phyloP scores from a whole-genome alignment of 2,113 vertebrate species.

The Dipodomys spectabilis region DNA sequence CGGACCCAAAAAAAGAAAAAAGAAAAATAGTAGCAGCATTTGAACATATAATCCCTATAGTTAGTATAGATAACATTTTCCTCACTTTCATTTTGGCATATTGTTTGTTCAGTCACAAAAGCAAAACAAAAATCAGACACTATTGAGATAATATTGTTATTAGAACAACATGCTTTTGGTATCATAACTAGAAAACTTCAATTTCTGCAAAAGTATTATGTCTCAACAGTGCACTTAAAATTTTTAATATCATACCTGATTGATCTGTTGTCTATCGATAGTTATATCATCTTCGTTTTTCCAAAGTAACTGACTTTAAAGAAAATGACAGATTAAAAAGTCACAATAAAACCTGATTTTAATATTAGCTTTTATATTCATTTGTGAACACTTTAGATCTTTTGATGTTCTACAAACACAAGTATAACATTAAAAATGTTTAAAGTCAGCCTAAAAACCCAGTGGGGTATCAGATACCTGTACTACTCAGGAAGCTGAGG shows the following conservation, averaged over 20 bases:
- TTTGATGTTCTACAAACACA: background rate
- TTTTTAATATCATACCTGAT: conserved; percentile 80
- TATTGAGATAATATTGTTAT: background rate
- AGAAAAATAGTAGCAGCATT: background rate
- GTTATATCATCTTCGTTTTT: conserved; percentile 61
- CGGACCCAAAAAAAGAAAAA: too few species aligned
- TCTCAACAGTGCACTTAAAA: background rate
- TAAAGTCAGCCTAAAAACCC: background rate
- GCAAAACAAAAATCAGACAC: background rate
- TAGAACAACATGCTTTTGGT: background rate
- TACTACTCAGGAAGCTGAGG: background rate
- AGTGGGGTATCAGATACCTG: too few species aligned
- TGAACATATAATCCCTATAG: conserved; percentile 5
- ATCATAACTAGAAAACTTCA: conserved; percentile 7
- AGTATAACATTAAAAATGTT: conserved; percentile 20
- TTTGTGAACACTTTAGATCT: background rate
- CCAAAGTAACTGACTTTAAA: conserved; percentile 69
- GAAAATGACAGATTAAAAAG: conserved; percentile 60
- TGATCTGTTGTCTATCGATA: conserved; percentile 69
- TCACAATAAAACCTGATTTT: conserved; percentile 65
- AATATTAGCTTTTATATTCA: conserved; percentile 47
- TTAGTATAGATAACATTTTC: background rate
- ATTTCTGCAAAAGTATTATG: conserved; percentile 38
- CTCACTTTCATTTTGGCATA: background rate
- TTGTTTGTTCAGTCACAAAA: conserved; percentile 29